phyloP scores from a whole-genome alignment of 2,888 invertebrate genomes.

The Tetrapedia diversipes region DNA sequence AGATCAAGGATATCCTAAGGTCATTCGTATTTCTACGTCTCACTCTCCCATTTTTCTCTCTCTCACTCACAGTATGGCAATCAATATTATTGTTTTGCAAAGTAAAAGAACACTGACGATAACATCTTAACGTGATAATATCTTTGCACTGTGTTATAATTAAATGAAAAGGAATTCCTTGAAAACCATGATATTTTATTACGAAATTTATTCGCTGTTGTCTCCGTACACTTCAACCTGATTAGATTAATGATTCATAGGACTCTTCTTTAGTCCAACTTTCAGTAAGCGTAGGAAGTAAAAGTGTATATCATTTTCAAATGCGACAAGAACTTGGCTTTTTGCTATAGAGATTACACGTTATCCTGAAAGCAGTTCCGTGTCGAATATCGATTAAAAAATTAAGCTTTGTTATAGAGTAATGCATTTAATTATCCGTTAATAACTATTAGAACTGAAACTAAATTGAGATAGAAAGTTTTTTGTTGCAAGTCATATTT shows the following conservation, averaged over 20 bases:
- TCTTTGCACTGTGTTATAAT: neutral
- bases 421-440: neutral
- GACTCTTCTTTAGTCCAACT: neutral
- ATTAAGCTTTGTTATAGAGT: neutral
- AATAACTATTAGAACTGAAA: neutral
- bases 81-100: neutral
- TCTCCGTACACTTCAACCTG: neutral
- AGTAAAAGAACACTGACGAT: too few species aligned
- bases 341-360: neutral
- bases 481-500: too few species aligned
- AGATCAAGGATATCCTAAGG: constrained; percentile 3
- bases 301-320: constrained; percentile 8
- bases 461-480: too few species aligned
- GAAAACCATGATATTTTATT: too few species aligned
- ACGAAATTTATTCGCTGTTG: neutral
- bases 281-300: neutral
- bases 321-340: constrained; percentile 2
- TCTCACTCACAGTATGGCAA: neutral
- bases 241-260: constrained; percentile 18
- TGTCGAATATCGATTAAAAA: neutral
- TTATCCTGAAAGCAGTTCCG: constrained; percentile 17
- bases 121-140: neutral
- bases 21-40: neutral
- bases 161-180: too few species aligned
- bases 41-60: too few species aligned